A percentile compares a stretch with the other conserved stretches of the same genome.
Conservation (phyloP, 2,113 vertebrate genomes). For the Urocynchramus pylzowi region DNA sequence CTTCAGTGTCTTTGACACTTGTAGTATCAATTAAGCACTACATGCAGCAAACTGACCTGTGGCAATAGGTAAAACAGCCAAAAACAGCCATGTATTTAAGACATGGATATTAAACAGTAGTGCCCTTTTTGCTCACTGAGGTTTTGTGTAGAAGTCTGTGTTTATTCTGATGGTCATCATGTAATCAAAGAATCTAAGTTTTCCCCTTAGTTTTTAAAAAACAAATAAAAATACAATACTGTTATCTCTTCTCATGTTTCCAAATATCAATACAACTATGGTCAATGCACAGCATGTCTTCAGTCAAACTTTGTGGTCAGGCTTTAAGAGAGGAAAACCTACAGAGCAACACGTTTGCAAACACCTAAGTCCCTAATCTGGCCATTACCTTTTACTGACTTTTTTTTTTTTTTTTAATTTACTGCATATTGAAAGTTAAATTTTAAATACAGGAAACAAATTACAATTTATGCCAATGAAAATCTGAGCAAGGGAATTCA, state of each 20-base stretch:
- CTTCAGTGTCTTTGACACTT: background rate
- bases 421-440: background rate
- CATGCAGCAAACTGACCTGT: background rate
- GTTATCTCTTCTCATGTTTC: background rate
- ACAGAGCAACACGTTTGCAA: background rate
- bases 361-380: background rate
- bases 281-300: background rate
- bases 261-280: background rate
- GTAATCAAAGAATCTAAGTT: background rate
- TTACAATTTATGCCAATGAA: background rate
- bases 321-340: background rate
- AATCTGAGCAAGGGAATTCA: background rate
- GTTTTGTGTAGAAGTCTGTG: background rate
- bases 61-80: background rate
- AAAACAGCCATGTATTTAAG: background rate
- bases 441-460: background rate
- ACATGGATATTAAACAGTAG: background rate
- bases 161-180: background rate
- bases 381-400: background rate
- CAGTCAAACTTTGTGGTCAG: background rate
- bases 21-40: background rate
- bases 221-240: background rate
- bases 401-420: background rate
- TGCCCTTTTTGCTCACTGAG: background rate
- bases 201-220: background rate